Percentiles rank a stretch among this genome's conserved stretches.
phyloP scores from a whole-genome alignment of 2,113 vertebrate species.

The Raphicerus campestris region DNA sequence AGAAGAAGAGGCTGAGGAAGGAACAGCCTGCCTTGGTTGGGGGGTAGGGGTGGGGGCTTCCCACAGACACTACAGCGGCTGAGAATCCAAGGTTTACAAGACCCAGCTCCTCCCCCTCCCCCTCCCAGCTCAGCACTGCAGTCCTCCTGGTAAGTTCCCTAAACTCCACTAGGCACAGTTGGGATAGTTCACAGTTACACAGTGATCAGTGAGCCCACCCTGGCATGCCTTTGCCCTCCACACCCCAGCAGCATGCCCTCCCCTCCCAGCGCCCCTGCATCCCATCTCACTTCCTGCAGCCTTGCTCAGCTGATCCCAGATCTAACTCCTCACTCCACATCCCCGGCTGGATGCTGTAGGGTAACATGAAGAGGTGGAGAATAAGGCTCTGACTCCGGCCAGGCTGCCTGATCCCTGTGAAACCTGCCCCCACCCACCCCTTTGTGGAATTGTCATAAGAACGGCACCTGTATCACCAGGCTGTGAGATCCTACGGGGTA shows the following conservation, averaged over 20 bases:
- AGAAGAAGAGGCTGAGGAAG: neutral
- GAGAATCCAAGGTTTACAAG: neutral
- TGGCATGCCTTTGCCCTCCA: neutral
- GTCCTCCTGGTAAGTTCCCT: neutral
- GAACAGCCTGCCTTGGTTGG: no score
- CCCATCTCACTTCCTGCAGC: neutral
- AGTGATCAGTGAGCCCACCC: neutral
- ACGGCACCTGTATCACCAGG: accelerated
- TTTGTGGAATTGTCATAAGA: neutral
- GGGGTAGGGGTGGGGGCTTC: neutral
- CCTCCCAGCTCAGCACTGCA: no score
- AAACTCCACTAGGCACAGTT: neutral
- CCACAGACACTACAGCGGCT: accelerated
- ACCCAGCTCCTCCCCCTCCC: neutral
- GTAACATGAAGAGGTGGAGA: neutral
- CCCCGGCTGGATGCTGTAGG: neutral
- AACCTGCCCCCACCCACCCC: neutral
- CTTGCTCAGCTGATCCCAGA: neutral
- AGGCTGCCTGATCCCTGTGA: neutral
- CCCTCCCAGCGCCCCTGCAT: neutral
- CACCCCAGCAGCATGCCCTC: neutral
- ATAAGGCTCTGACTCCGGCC: neutral
- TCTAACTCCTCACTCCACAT: neutral
- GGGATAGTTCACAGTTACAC: neutral
- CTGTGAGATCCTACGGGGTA: neutral